Conservation (phyloP, 2,797 vertebrate genomes). For the Ataeniobius toweri region DNA sequence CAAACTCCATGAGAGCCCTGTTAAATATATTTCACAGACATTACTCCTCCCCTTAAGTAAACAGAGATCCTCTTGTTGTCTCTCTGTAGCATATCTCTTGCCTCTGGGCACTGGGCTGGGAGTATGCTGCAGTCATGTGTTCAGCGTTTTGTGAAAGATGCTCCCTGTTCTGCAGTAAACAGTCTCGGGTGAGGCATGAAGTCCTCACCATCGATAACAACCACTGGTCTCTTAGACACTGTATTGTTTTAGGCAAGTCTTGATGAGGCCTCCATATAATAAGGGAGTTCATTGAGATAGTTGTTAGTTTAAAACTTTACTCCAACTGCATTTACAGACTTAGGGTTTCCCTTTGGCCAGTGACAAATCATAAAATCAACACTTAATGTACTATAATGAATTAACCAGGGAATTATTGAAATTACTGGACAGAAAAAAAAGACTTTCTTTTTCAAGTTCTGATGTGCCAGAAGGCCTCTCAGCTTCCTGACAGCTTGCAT, state of each 20-base stretch:
- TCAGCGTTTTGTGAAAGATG: slow-evolving; percentile 34
- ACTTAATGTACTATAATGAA: background rate
- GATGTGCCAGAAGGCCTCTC: slow-evolving; percentile 35
- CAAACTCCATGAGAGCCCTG: slow-evolving; percentile 21
- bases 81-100: slow-evolving; percentile 24
- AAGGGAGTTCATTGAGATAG: background rate
- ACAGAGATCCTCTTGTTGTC: slow-evolving; percentile 59
- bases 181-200: slow-evolving; percentile 22
- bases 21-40: slow-evolving; percentile 49
- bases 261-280: background rate
- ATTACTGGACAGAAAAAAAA: slow-evolving; percentile 33
- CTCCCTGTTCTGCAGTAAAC: slow-evolving; percentile 27
- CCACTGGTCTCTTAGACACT: background rate
- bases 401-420: background rate
- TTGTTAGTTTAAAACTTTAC: background rate
- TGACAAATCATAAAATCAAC: background rate
- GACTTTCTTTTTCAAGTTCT: slow-evolving; percentile 27
- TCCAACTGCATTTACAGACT: background rate
- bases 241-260: background rate
- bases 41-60: slow-evolving; percentile 51
- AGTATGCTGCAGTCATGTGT: slow-evolving; percentile 41
- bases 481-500: slow-evolving; percentile 3
- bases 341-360: background rate
- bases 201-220: slow-evolving; percentile 8
- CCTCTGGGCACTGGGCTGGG: slow-evolving; percentile 25